Percentiles rank a stretch among this genome's conserved stretches.
Evolutionary conservation across 2,113 vertebrate species (phyloP).

Genomic region (Gopherus flavomarginatus): DNA sequence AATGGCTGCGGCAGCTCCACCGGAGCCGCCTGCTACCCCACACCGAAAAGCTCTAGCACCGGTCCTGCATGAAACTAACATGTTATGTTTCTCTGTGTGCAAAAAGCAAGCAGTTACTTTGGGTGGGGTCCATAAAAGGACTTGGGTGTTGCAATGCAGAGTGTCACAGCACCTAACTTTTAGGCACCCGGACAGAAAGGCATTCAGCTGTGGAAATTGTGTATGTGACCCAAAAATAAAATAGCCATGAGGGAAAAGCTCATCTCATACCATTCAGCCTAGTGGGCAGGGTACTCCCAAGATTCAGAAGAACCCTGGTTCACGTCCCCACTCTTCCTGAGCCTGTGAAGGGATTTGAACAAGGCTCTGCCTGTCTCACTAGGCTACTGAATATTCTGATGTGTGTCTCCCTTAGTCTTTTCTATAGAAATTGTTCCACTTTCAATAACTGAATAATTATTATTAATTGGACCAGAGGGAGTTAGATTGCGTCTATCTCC

Average conservation of each 20-base stretch:
- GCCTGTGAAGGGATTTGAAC: too few relatives aligned
- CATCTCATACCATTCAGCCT: background rate
- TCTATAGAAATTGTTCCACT: background rate
- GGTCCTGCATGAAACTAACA: too few relatives aligned
- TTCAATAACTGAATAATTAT: background rate
- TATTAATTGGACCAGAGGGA: background rate
- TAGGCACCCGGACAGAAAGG: background rate
- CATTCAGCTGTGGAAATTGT: too few relatives aligned
- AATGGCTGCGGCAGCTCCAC: too few relatives aligned
- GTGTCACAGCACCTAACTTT: background rate
- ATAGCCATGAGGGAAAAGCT: background rate
- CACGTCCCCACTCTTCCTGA: background rate
- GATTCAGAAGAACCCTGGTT: background rate
- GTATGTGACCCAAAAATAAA: too few relatives aligned
- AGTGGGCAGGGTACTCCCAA: background rate
- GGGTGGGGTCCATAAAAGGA: background rate
- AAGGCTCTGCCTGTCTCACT: too few relatives aligned
- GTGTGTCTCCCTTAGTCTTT: background rate
- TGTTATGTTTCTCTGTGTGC: background rate
- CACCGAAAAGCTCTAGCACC: too few relatives aligned
- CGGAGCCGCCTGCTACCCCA: too few relatives aligned
- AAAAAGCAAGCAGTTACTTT: background rate
- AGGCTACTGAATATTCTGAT: background rate
- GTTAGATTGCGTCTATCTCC: too few relatives aligned
- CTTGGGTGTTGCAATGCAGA: background rate